Conservation (phyloP, 2,797 vertebrate species). For the Myotis planiceps region DNA sequence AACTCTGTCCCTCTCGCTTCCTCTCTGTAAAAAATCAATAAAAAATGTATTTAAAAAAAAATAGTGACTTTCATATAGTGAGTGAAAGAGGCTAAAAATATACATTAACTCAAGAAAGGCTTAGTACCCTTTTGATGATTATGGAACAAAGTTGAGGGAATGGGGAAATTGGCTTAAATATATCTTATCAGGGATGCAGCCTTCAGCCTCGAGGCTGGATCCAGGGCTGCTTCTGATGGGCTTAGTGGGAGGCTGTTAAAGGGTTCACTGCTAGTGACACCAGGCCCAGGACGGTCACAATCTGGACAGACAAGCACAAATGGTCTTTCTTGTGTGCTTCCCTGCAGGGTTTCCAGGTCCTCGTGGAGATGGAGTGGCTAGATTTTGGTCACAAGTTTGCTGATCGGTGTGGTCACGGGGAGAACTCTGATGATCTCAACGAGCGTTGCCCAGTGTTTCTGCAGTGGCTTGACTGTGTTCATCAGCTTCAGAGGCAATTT, state of each 20-base stretch:
- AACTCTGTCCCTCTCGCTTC: no score
- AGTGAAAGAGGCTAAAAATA: constrained; percentile 7
- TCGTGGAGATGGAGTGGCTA: constrained; percentile 98
- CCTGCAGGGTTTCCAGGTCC: constrained; percentile 95
- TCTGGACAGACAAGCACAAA: neutral
- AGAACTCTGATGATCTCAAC: constrained; percentile 96
- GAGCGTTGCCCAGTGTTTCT: constrained; percentile 98
- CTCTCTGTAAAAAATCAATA: no score
- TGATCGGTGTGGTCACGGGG: constrained; percentile 97
- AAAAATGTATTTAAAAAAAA: no score
- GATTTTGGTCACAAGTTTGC: constrained; percentile 99
- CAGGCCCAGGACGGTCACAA: neutral
- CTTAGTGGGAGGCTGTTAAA: neutral
- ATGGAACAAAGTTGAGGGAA: neutral
- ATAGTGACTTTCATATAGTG: neutral
- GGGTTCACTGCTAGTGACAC: neutral
- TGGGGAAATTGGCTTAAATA: neutral
- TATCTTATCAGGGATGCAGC: neutral
- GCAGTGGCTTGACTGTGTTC: constrained; percentile 99
- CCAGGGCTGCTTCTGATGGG: neutral
- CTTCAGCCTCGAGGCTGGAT: neutral
- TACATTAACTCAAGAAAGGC: neutral
- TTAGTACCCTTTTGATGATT: neutral
- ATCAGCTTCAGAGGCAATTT: constrained; percentile 99
- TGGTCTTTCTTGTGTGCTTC: constrained; percentile 44